Conservation (phyloP, 2,888 invertebrate species). For the Oligia latruncula region DNA sequence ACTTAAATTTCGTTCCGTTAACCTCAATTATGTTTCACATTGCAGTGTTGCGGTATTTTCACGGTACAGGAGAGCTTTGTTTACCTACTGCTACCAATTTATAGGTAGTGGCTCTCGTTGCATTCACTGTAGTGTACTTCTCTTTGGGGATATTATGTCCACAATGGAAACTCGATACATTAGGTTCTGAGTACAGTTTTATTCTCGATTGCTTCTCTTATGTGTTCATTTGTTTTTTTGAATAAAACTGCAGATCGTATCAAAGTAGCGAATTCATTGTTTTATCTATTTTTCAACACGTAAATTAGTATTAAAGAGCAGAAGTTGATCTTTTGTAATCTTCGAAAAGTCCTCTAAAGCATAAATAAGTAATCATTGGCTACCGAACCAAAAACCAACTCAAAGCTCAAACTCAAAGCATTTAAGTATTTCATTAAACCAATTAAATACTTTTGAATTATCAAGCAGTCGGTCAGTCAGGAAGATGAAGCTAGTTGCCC, state of each 20-base stretch:
- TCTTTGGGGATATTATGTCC: slow-evolving; percentile 51
- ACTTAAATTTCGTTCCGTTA: slow-evolving; percentile 67
- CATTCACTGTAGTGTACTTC: slow-evolving; percentile 53
- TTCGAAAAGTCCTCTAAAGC: not conserved
- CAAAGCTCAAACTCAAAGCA: not conserved
- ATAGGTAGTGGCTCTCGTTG: slow-evolving; percentile 62
- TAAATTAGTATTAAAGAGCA: not conserved
- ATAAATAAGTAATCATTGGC: not conserved
- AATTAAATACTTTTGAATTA: not conserved
- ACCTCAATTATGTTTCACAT: slow-evolving; percentile 72
- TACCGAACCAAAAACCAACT: not conserved
- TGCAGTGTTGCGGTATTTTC: slow-evolving; percentile 70
- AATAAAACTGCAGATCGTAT: not conserved
- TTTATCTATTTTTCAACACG: not conserved
- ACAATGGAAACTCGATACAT: slow-evolving; percentile 59
- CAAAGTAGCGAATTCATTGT: not conserved
- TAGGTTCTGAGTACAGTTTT: slow-evolving; percentile 44
- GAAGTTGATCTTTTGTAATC: not conserved
- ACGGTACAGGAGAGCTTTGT: slow-evolving; percentile 71
- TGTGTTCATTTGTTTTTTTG: slow-evolving; percentile 16
- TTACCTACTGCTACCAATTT: slow-evolving; percentile 68
- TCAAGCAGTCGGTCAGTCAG: not conserved
- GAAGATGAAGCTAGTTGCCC: not conserved
- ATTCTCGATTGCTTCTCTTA: slow-evolving; percentile 18
- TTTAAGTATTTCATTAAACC: not conserved